These are phyloP conservation scores for Patella depressa DNA, from an alignment of 2,888 invertebrate species.

Conservation along the genomic window DNA sequence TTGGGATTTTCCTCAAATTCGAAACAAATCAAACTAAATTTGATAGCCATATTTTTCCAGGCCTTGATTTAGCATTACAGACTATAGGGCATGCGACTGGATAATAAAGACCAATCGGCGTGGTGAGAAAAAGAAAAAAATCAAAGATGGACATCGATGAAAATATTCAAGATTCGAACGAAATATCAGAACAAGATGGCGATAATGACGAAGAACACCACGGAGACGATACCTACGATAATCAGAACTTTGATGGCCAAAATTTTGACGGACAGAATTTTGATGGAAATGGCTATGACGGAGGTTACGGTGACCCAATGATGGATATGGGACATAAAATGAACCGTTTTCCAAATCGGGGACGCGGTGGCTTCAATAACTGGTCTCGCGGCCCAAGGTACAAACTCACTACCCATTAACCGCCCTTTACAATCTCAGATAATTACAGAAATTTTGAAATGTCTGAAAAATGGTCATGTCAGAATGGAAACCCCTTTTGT, in stretches of 20 bases:
- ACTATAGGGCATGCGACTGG: background rate
- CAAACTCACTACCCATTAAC: background rate
- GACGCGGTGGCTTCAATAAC: conserved; percentile 3
- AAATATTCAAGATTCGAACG: background rate
- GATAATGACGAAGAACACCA: background rate
- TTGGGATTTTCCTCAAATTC: too few relatives aligned
- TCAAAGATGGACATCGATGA: background rate
- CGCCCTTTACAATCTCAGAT: too few relatives aligned
- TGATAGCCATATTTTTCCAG: too few relatives aligned
- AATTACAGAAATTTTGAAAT: too few relatives aligned
- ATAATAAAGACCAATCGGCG: background rate
- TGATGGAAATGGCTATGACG: conserved; percentile 10
- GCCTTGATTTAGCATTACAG: too few relatives aligned
- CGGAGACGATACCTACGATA: background rate
- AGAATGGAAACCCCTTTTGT: too few relatives aligned
- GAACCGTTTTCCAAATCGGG: conserved; percentile 8
- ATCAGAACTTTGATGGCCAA: background rate
- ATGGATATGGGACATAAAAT: conserved; percentile 9
- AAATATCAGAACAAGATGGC: background rate
- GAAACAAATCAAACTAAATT: too few relatives aligned
- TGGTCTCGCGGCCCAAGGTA: conserved; percentile 3
- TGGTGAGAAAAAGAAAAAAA: conserved; percentile 3
- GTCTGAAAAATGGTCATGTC: too few relatives aligned
- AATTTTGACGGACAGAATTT: background rate
- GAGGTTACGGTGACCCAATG: background rate